These are phyloP conservation scores for Meda fulgida DNA, from an alignment of 2,797 vertebrate species.

Conservation along the genomic window DNA sequence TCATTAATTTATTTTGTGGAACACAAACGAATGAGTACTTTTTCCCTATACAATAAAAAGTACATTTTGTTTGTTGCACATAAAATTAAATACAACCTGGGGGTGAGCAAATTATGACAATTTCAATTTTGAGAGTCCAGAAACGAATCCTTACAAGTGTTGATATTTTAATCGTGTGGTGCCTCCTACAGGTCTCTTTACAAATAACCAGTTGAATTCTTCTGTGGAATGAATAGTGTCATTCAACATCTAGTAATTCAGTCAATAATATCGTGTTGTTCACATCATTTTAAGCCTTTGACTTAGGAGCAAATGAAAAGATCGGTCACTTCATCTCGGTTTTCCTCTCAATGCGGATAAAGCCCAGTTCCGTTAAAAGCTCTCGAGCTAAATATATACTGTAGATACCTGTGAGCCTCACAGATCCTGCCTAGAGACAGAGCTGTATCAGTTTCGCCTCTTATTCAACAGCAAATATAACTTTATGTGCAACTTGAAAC, in stretches of 20 bases:
- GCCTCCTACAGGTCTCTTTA: slow-evolving; percentile 23
- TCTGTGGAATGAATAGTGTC: not conserved
- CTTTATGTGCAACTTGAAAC: not conserved
- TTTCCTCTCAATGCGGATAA: not conserved
- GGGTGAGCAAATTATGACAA: not conserved
- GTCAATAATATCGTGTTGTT: not conserved
- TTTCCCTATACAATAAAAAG: no score
- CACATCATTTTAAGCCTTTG: not conserved
- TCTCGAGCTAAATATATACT: slow-evolving; percentile 40
- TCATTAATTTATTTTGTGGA: not conserved
- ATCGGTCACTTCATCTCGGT: not conserved
- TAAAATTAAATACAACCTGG: not conserved
- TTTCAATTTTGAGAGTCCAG: no score
- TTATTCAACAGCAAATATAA: not conserved
- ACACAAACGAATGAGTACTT: not conserved
- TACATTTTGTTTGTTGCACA: not conserved
- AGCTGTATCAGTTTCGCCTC: slow-evolving; percentile 26
- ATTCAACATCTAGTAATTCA: not conserved
- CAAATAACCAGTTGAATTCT: not conserved
- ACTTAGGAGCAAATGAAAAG: not conserved
- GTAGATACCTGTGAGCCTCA: slow-evolving; percentile 29
- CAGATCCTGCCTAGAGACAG: slow-evolving; percentile 40
- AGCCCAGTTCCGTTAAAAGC: slow-evolving; percentile 14
- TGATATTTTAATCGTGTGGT: not conserved
- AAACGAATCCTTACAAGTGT: not conserved